phyloP scores from a whole-genome alignment of 1,140 invertebrate genomes.

The Medauroidea extradentata region DNA sequence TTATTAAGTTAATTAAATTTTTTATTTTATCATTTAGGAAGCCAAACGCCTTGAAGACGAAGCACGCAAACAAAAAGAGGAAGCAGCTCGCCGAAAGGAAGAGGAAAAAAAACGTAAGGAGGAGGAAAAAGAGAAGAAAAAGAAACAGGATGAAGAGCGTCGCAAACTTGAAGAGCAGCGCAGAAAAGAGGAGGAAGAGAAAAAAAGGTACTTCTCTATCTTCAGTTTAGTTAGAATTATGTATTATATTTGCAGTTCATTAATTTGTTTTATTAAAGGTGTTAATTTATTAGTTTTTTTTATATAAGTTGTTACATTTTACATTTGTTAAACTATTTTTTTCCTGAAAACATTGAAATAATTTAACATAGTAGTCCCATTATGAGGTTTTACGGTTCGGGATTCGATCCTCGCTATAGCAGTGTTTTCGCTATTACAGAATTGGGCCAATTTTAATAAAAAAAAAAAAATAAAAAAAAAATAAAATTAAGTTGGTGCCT shows the following conservation, averaged over 20 bases:
- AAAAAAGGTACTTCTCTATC: conserved; percentile 12
- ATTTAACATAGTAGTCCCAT: no score
- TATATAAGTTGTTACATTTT: no score
- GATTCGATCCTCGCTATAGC: no score
- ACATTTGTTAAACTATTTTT: no score
- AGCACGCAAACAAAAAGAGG: conserved; percentile 18
- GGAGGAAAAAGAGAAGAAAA: conserved; percentile 23
- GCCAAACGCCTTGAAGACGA: conserved; percentile 26
- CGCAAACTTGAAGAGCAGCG: conserved; percentile 21
- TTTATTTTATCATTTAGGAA: conserved; percentile 10
- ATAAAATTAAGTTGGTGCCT: no score
- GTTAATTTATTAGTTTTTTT: no score
- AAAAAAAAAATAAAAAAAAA: no score
- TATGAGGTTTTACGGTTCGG: no score
- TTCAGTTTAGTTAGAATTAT: not conserved
- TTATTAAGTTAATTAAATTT: not conserved
- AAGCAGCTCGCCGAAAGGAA: conserved; percentile 16
- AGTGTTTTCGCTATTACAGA: no score
- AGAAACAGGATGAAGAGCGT: no score
- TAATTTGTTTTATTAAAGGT: not conserved
- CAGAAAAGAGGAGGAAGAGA: conserved; percentile 14
- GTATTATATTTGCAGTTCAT: not conserved
- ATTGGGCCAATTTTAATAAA: no score
- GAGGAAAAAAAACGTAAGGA: conserved; percentile 20
- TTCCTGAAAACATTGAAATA: no score